Base-by-base conservation (phyloP, 2,797 vertebrate species). In the Cynodonichthys magdalenae region DNA sequence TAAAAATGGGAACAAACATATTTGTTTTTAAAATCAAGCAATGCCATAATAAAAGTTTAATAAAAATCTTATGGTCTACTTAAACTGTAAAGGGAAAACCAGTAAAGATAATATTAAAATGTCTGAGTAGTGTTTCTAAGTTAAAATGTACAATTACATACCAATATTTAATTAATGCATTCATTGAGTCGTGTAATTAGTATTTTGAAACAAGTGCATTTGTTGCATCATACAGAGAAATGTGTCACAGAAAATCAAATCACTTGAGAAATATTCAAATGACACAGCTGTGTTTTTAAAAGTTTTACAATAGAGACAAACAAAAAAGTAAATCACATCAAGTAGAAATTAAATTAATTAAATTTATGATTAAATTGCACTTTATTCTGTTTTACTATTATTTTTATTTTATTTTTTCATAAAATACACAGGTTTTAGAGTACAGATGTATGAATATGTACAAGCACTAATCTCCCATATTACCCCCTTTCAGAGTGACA, bases 181-280 rank as follows among this genome's bases (percentile, higher is more conserved):
- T 27, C 29, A 18, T 19, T 14, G 12, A 49, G 3, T 36, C 20
- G 3, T 20, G 9, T 39, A 1, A 39, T 39, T 34, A 50, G 27
- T 12, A 15, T 36, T 2, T 0, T 73, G 58, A 74, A 77, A 79
- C 15, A 17, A 46, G 8, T 6, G 53, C n/a, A 47, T 24, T 12
- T 57, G 36, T 78, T 75, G 46, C 63, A 74, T 45, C 64, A 71
- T 19, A 31, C 12, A 15, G n/a, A 18, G 17, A 51, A 50, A 57
- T 24, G 6, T 15, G 39, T 0, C 0, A 11, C 50, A 5, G 2
- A 7, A 34, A 17, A 3, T 3, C 18, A 51, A 6, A 15, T 45
- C 46, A 3, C 12, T 4, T 28, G 1, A 12, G 17, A 10, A 6
- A 15, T 52, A 28, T 31, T 4, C 12, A 65, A 60, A 47, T 60